Evolutionary conservation across 2,113 vertebrate genomes (phyloP).

Genomic region (Colaptes auratus): DNA sequence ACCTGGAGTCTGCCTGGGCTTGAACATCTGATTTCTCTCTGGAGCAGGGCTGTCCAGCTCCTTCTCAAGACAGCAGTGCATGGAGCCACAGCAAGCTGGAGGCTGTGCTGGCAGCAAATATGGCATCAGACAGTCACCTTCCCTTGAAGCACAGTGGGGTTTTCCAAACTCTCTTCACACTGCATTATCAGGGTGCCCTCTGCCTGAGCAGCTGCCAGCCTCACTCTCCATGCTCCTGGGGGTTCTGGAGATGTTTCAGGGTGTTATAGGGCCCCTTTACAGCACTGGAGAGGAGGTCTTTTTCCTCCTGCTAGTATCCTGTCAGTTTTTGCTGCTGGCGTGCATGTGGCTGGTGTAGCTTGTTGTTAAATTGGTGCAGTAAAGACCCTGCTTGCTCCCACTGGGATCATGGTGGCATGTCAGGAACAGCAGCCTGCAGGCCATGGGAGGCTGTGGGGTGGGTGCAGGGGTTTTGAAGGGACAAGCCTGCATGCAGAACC

Average conservation of each 20-base stretch:
- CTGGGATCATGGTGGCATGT: neutral
- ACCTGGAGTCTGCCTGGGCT: constrained; percentile 12
- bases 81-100: neutral
- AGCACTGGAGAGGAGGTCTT: neutral
- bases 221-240: neutral
- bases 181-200: neutral
- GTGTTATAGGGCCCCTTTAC: constrained; percentile 40
- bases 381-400: fast-evolving
- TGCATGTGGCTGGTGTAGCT: neutral
- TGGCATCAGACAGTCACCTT: constrained; percentile 11
- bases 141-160: neutral
- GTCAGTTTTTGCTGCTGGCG: neutral
- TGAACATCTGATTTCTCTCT: constrained; percentile 53
- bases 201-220: constrained; percentile 34
- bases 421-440: neutral
- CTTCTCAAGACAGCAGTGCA: neutral
- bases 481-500: neutral
- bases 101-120: neutral
- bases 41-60: constrained; percentile 47
- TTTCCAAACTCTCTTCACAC: constrained; percentile 42
- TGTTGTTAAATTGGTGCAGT: neutral
- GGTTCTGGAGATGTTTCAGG: constrained; percentile 26
- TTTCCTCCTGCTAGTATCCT: neutral
- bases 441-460: neutral
- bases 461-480: neutral